Evolutionary conservation across 2,797 vertebrate species (phyloP), one percentile per base, ranked within the genome.

Genomic region (Eospalax fontanierii): DNA sequence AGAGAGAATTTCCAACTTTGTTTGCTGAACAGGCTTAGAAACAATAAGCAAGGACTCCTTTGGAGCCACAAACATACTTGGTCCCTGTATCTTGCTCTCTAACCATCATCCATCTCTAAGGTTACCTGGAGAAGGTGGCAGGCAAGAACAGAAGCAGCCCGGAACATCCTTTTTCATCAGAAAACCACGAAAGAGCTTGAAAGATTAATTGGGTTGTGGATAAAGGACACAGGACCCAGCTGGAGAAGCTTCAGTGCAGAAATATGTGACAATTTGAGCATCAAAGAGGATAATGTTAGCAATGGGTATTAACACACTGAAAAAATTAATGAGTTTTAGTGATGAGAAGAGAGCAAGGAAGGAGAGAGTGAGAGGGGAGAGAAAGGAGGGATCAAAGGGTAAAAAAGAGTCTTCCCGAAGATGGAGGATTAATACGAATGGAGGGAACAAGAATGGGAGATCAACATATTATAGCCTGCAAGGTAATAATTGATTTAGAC

Each of bases 291-390:
- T 79, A 80, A 57, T 50, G 21, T 93, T 90, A 79, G 26, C 84
- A 79, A 80, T 57, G 50, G 81, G 71, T 88, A 73, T 93, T 88
- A 94, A 87, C 78, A 87, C 46, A 71, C 0, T 85, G 75, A 85
- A 95, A 96, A 89, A 97, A 81, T 61, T 79, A 94, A 92, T 90
- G 63, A 54, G 68, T 87, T 75, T 79, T 71, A 30, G 21, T 81
- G 79, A 85, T 54, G 68, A 46, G 50, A 66, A 66, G 28, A 38
- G 46, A 70, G 46, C 7, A n/a, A 43, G 35, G 24, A 24, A 43
- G 22, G 5, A 11, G 26, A 10, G 4, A 18, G 63, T 83, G n/a
- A 38, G 10, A 28, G 50, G 66, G 19, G 33, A 35, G 40, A 68
- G 28, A 82, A 71, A 54, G 50, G 91, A 80, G 84, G n/a, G n/a